Conservation (phyloP, 2,888 invertebrate species). For the Meliscaeva auricollis region DNA sequence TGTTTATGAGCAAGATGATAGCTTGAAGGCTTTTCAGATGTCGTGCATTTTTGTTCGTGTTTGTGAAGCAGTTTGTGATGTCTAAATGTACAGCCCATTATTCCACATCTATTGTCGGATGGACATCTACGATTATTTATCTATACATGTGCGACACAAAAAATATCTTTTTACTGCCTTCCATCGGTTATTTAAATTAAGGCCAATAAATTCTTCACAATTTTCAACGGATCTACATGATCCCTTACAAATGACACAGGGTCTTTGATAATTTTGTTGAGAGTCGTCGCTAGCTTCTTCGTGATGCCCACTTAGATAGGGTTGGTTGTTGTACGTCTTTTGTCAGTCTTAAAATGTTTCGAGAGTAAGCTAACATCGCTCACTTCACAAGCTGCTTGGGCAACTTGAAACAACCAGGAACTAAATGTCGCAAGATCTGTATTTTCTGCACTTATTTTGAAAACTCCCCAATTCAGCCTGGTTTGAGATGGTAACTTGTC, state of each 20-base stretch:
- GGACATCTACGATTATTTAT: too few species aligned
- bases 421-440: conserved; percentile 37
- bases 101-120: too few species aligned
- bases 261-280: not conserved
- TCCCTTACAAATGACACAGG: conserved; percentile 17
- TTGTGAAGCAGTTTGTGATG: too few species aligned
- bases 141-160: too few species aligned
- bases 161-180: too few species aligned
- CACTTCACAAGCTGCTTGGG: conserved; percentile 25
- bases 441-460: not conserved
- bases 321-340: not conserved
- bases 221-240: too few species aligned
- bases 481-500: conserved; percentile 67
- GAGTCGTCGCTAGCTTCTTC: not conserved
- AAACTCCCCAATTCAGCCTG: conserved; percentile 67
- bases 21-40: too few species aligned
- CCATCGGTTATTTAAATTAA: too few species aligned
- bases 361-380: conserved; percentile 7
- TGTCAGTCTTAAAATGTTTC: conserved; percentile 6
- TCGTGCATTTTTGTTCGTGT: too few species aligned
- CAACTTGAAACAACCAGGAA: conserved; percentile 45
- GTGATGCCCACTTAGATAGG: conserved; percentile 4
- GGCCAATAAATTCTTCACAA: not conserved
- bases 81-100: too few species aligned
- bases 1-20: too few species aligned